phyloP scores from a whole-genome alignment of 2,797 vertebrate species.

The Chrosomus eos region DNA sequence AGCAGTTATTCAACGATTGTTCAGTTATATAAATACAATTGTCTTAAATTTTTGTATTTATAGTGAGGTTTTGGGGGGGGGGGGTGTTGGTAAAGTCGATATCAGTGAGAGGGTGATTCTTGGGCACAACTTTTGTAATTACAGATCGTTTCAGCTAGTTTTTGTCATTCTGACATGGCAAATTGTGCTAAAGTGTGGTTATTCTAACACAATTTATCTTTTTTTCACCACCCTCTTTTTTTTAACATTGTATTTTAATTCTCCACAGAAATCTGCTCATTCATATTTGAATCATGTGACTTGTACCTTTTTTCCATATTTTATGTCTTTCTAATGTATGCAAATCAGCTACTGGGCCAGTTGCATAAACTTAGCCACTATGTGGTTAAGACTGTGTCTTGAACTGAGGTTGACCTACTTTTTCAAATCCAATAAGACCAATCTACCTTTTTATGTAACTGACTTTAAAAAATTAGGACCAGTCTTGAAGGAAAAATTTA shows the following conservation, averaged over 20 bases:
- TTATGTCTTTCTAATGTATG: constrained; percentile 16
- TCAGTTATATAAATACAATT: background rate
- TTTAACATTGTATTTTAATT: constrained; percentile 17
- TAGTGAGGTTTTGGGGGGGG: background rate
- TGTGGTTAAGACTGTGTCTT: background rate
- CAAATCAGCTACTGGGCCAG: background rate
- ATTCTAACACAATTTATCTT: background rate
- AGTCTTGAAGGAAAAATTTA: background rate
- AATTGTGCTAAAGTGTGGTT: background rate
- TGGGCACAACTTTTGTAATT: background rate
- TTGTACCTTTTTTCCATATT: constrained; percentile 21
- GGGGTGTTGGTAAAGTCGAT: background rate
- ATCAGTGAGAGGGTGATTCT: background rate
- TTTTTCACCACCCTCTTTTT: background rate
- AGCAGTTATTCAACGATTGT: background rate
- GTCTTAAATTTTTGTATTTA: background rate
- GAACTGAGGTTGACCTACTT: background rate
- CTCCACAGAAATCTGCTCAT: background rate
- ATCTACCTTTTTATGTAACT: background rate
- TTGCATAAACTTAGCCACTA: background rate
- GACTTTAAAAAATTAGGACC: background rate
- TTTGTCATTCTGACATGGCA: constrained; percentile 8
- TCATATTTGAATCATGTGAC: constrained; percentile 7
- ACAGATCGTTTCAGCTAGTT: background rate
- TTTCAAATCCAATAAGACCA: background rate